Evolutionary conservation across 2,888 invertebrate species (phyloP), one percentile per base, ranked within the genome.

Genomic region (Nomada fabriciana): DNA sequence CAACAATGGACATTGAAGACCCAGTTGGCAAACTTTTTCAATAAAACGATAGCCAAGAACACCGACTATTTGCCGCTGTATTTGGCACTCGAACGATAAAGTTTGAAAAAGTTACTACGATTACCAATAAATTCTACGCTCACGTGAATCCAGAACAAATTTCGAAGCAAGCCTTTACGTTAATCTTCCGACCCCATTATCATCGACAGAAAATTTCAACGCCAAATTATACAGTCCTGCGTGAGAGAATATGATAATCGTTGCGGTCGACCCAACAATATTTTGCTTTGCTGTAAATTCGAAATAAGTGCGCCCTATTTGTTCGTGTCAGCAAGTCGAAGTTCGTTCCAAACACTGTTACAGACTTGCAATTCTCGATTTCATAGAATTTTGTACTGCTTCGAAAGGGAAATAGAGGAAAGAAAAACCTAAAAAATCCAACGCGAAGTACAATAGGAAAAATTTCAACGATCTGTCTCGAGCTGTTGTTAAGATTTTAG

Each of bases 11-110:
- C 23, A n/a, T 53, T 15, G n/a, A 9, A 77, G 70, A 65, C 80
- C 72, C 50, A 83, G 60, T 82, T 87, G 72, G 82, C 83, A 80
- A 86, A 86, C 60, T 82, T 69, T 80, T 70, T 83, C 75, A 70
- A 82, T 79, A 80, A 83, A 75, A 79, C 29, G 36, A 11, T 55
- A 74, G 75, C 77, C 80, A 86, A 84, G 18, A 47, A 25, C 11
- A 61, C 18, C 5, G 20, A 42, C 25, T 10, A 63, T 78, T 76
- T 23, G 47, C 20, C 10, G 50, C 50, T 47, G 0, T 11, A 11
- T 11, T 0, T 13, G 53, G 36, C 18, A 47, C 47, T 2, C 47
- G 47, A 15, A 15, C 11, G 13, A 13, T 15, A 47, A 47, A 47
- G 47, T 47, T 47, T 47, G 13, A 47, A 15, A 2, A 13, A 15